Percentiles rank a stretch among this genome's conserved stretches.
Conservation (phyloP, 1,140 invertebrate species). For the Trichonephila clavata region DNA sequence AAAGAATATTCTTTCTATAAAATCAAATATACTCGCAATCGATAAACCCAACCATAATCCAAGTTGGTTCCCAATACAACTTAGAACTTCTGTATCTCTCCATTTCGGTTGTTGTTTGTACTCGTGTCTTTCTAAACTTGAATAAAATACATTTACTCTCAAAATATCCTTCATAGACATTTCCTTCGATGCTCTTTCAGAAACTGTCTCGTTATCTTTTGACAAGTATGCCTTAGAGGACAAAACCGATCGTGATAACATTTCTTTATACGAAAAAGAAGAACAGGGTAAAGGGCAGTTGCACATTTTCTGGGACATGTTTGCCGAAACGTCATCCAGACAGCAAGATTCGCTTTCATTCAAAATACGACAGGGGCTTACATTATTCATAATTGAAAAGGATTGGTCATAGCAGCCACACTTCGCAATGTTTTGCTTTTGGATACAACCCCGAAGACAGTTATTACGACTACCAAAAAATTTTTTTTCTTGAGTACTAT, state of each 20-base stretch:
- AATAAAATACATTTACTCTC: neutral
- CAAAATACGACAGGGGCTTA: neutral
- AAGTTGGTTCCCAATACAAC: neutral
- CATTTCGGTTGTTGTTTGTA: neutral
- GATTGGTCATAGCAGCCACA: neutral
- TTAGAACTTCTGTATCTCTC: neutral
- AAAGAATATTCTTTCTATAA: neutral
- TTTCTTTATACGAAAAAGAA: neutral
- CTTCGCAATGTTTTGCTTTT: neutral
- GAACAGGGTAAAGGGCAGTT: neutral
- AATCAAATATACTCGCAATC: neutral
- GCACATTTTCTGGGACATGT: neutral
- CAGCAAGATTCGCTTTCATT: neutral
- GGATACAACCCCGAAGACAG: neutral
- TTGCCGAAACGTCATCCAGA: neutral
- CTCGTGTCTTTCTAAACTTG: neutral
- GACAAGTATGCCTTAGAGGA: neutral
- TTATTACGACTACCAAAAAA: neutral
- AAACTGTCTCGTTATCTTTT: neutral
- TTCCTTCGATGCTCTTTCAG: too few species aligned
- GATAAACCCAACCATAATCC: conserved; percentile 15
- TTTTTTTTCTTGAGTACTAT: neutral
- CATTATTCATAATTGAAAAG: neutral
- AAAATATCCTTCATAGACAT: neutral
- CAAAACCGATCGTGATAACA: neutral